A percentile compares a stretch with the other conserved stretches of the same genome.
Conservation (phyloP, 2,113 vertebrate species). For the Pelecanoides urinatrix region DNA sequence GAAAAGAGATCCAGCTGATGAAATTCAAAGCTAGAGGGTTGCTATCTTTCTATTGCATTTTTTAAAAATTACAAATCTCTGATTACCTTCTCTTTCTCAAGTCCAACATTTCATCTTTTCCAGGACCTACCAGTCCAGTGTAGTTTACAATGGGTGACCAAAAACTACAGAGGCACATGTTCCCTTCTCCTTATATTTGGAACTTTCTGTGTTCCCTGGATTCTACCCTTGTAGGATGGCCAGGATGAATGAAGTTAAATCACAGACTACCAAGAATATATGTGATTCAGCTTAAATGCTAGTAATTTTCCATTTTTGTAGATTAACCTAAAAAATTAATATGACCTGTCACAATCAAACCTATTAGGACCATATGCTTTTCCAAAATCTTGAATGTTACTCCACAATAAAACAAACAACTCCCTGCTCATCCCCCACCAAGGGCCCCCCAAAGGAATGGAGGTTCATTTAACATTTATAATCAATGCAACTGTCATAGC, state of each 20-base stretch:
- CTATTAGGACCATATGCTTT: not conserved
- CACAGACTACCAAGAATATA: not conserved
- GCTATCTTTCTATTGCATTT: not conserved
- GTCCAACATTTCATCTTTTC: not conserved
- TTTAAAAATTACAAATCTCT: not conserved
- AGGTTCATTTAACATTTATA: not conserved
- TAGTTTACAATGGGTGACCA: not conserved
- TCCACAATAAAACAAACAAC: not conserved
- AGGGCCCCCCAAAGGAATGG: not conserved
- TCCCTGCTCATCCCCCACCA: rapidly evolving
- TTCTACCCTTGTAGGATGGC: not conserved
- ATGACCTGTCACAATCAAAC: not conserved
- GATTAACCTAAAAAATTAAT: not conserved
- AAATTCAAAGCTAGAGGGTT: not conserved
- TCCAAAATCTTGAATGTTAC: not conserved
- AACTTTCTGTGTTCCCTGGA: not conserved
- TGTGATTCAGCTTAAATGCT: not conserved
- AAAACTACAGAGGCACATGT: not conserved
- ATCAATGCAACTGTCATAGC: not conserved
- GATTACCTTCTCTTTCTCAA: not conserved
- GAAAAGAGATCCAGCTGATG: not conserved
- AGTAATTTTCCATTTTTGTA: not conserved
- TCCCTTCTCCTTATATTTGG: not conserved
- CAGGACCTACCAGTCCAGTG: not conserved
- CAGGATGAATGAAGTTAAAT: not conserved